These are phyloP conservation scores for Limnothrissa miodon DNA, from an alignment of 2,113 vertebrate species.

Conservation along the genomic window DNA sequence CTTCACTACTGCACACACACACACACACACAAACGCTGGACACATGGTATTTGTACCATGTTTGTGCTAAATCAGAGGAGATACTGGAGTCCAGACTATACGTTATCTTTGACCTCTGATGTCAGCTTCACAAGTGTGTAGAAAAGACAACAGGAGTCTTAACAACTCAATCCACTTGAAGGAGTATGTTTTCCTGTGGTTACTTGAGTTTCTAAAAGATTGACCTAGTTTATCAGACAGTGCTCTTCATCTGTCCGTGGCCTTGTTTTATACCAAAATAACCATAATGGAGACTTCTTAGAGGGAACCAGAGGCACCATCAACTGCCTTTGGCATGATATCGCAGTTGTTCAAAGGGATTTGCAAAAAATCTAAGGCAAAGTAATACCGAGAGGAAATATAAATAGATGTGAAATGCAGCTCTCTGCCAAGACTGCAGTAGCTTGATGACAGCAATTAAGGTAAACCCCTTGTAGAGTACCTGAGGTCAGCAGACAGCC, in stretches of 20 bases:
- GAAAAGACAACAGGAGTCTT: not conserved
- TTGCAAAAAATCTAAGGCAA: not conserved
- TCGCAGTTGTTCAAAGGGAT: not conserved
- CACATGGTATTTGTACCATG: not conserved
- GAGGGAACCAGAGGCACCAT: not conserved
- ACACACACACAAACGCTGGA: not conserved
- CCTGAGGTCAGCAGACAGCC: not conserved
- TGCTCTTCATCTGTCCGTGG: constrained; percentile 1
- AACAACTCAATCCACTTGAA: not conserved
- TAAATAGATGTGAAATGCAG: not conserved
- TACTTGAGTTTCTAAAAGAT: not conserved
- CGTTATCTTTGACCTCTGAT: not conserved
- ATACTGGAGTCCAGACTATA: not conserved
- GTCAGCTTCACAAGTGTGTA: not conserved
- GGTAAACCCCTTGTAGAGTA: not conserved
- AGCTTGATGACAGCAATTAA: not conserved
- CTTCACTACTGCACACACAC: constrained; percentile 3
- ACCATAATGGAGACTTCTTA: constrained; percentile 3
- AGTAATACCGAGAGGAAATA: not conserved
- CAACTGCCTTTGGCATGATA: not conserved
- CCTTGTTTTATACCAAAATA: constrained; percentile 12
- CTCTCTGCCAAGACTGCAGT: not conserved
- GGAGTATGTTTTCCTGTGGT: not conserved
- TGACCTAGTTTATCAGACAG: not conserved
- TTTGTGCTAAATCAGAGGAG: not conserved